Conservation (phyloP, 1,140 invertebrate species). For the Carposina sasakii region DNA sequence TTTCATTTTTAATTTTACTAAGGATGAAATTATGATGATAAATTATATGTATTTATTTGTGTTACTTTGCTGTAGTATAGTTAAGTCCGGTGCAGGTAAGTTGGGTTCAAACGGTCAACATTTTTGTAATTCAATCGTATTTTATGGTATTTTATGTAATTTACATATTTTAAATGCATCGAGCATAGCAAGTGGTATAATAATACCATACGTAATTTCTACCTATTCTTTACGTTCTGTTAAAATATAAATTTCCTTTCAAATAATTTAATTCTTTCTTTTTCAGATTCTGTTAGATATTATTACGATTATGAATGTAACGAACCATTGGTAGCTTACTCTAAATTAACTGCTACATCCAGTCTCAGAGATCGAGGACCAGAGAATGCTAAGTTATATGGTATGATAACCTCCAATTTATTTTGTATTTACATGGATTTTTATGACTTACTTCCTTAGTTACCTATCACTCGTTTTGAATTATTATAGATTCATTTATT, state of each 20-base stretch:
- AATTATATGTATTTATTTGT: conserved; percentile 49
- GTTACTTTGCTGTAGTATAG: conserved; percentile 51
- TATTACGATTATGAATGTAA: conserved; percentile 85
- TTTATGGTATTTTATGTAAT: no score
- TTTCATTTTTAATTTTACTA: conserved; percentile 26
- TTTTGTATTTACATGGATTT: not conserved
- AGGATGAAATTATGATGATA: conserved; percentile 68
- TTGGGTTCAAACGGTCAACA: conserved; percentile 20
- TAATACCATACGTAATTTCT: conserved; percentile 4
- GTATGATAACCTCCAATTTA: conserved; percentile 75
- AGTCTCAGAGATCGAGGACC: conserved; percentile 84
- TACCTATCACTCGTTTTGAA: no score
- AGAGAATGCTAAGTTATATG: conserved; percentile 85
- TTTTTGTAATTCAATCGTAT: conserved; percentile 1
- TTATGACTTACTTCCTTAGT: no score
- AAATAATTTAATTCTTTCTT: conserved; percentile 8
- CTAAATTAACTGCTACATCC: conserved; percentile 84
- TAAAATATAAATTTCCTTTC: no score
- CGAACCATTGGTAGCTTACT: conserved; percentile 81
- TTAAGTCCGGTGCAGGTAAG: conserved; percentile 55
- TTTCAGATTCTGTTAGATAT: conserved; percentile 61
- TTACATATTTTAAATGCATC: conserved; percentile 7
- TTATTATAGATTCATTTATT: no score
- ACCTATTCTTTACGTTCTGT: conserved; percentile 7
- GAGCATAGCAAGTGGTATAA: no score